Percentiles rank a stretch among this genome's conserved stretches.
Evolutionary conservation across 2,888 invertebrate genomes (phyloP).

Genomic region (Drosophila longiperda): DNA sequence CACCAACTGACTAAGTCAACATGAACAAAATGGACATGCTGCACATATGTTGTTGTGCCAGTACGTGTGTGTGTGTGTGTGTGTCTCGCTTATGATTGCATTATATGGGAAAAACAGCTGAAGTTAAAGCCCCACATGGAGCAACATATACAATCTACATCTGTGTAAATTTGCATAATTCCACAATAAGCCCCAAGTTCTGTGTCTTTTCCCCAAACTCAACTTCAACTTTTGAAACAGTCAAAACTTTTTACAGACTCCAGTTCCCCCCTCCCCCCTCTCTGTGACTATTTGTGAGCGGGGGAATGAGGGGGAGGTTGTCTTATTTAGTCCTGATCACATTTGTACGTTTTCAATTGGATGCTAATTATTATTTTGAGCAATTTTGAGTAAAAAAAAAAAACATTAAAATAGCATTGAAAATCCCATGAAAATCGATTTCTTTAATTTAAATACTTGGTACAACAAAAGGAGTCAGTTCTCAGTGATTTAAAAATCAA

Average conservation of each 20-base stretch:
- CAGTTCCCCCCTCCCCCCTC: not conserved
- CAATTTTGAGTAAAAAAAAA: not conserved
- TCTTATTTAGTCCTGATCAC: not conserved
- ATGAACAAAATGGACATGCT: conserved; percentile 40
- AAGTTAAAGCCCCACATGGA: conserved; percentile 35
- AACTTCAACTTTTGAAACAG: conserved; percentile 29
- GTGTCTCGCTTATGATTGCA: conserved; percentile 45
- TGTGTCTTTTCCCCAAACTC: conserved; percentile 28
- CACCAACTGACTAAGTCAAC: conserved; percentile 39
- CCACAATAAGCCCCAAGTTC: conserved; percentile 59
- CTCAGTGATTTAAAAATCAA: too few relatives aligned
- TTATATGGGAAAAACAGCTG: conserved; percentile 41
- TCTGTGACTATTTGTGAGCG: not conserved
- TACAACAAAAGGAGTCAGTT: too few relatives aligned
- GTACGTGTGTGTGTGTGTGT: not conserved
- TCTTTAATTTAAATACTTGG: too few relatives aligned
- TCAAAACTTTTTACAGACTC: conserved; percentile 21
- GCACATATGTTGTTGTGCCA: conserved; percentile 36
- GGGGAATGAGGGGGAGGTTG: not conserved
- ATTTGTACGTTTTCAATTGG: not conserved
- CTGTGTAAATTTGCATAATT: conserved; percentile 68
- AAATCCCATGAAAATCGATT: too few relatives aligned
- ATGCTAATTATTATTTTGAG: not conserved
- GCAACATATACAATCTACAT: conserved; percentile 43
- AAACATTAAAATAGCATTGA: not conserved